Conservation (phyloP, 2,888 invertebrate genomes). For the Ectemnius continuus region DNA sequence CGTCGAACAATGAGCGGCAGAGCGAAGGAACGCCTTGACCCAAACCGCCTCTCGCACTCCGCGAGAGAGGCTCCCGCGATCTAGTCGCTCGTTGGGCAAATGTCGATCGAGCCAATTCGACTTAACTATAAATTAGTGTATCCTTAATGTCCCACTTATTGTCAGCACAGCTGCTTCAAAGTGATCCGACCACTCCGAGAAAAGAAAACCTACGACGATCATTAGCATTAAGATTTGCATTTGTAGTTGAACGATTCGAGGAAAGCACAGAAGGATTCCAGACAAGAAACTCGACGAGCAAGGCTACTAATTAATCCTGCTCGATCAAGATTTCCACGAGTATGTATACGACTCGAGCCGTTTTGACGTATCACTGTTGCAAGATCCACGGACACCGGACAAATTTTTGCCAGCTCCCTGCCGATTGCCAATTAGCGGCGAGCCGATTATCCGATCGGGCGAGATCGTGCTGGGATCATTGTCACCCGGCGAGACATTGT, state of each 20-base stretch:
- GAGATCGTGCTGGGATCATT: constrained; percentile 5
- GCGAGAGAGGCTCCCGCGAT: background rate
- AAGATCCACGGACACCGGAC: too few relatives aligned
- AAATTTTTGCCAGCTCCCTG: too few relatives aligned
- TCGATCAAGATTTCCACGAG: too few relatives aligned
- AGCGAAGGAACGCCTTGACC: constrained; percentile 50
- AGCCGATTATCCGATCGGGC: background rate
- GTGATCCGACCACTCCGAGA: background rate
- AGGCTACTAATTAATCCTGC: too few relatives aligned
- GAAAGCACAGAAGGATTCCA: too few relatives aligned
- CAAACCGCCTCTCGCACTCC: constrained; percentile 43
- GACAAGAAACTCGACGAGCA: too few relatives aligned
- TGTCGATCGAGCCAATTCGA: constrained; percentile 33
- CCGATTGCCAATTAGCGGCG: too few relatives aligned
- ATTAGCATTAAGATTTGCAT: background rate
- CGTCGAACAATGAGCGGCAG: constrained; percentile 41
- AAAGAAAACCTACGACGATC: background rate
- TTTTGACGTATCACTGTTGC: too few relatives aligned
- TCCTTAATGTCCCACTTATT: background rate
- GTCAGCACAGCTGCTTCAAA: background rate
- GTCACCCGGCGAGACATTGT: constrained; percentile 21
- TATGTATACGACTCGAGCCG: too few relatives aligned
- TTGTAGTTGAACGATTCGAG: too few relatives aligned
- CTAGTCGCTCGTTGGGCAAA: constrained; percentile 32
- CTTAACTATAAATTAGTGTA: constrained; percentile 18